These are phyloP conservation scores for Temnothorax nylanderi DNA, from an alignment of 1,140 invertebrate species.

Conservation along the genomic window DNA sequence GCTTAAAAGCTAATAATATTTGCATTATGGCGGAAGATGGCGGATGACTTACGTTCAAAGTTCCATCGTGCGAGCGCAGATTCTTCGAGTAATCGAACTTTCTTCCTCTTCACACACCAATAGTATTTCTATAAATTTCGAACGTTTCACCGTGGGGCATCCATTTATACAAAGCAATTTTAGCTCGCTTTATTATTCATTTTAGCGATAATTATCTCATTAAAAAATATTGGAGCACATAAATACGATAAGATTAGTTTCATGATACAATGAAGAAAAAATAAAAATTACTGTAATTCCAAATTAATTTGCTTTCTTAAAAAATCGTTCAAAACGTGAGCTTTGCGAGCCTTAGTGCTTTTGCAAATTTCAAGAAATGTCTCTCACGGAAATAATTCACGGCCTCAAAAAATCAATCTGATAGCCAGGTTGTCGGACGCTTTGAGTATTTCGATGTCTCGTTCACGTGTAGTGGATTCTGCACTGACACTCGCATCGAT, in stretches of 20 bases:
- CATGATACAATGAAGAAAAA: background rate
- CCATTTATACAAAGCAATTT: background rate
- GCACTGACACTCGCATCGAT: too few relatives aligned
- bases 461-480: background rate
- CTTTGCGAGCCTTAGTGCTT: background rate
- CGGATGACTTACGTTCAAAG: background rate
- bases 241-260: background rate
- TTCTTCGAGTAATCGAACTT: conserved; percentile 20
- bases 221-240: background rate
- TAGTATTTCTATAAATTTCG: background rate
- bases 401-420: background rate
- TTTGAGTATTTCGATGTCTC: background rate
- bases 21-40: conserved; percentile 4
- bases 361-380: background rate
- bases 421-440: background rate
- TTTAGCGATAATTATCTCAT: background rate
- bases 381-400: background rate
- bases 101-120: background rate
- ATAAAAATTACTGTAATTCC: background rate
- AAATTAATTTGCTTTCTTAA: background rate
- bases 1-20: background rate
- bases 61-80: background rate
- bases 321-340: background rate
- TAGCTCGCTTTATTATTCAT: background rate
- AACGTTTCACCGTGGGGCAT: background rate